These are phyloP conservation scores for Dinoponera quadriceps DNA, from an alignment of 1,140 invertebrate species.

Conservation along the genomic window DNA sequence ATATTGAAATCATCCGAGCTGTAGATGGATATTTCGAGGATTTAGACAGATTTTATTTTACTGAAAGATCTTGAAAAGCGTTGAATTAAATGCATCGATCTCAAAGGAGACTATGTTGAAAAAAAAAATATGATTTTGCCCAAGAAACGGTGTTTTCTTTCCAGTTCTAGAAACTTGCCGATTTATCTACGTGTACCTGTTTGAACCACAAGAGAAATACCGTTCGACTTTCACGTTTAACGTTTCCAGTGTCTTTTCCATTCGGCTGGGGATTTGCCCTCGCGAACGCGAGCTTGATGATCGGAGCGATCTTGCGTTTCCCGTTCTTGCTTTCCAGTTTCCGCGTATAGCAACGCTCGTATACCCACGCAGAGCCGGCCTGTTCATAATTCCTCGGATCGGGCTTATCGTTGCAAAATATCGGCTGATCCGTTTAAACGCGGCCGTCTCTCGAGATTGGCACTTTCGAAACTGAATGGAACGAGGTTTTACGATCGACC, in stretches of 20 bases:
- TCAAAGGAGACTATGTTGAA: no score
- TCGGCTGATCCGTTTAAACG: not conserved
- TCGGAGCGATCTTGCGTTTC: not conserved
- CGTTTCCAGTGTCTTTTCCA: not conserved
- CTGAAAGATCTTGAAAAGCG: no score
- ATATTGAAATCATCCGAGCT: no score
- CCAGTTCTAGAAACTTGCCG: no score
- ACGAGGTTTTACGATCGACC: conserved; percentile 14
- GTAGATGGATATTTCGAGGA: no score
- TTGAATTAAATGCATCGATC: no score
- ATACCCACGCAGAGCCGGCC: not conserved
- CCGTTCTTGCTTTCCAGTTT: not conserved
- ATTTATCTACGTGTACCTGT: no score
- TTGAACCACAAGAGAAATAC: no score
- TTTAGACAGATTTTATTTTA: no score
- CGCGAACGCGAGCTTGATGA: not conserved
- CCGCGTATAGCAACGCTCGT: not conserved
- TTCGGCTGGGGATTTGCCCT: not conserved
- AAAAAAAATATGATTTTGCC: no score
- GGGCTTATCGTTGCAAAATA: conserved; percentile 16
- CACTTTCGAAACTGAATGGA: conserved; percentile 36
- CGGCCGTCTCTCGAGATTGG: not conserved
- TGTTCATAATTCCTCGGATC: conserved; percentile 6
- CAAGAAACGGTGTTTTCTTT: no score
- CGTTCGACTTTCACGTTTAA: not conserved